Conservation (phyloP, 2,888 invertebrate species). For the Autographa gamma region DNA sequence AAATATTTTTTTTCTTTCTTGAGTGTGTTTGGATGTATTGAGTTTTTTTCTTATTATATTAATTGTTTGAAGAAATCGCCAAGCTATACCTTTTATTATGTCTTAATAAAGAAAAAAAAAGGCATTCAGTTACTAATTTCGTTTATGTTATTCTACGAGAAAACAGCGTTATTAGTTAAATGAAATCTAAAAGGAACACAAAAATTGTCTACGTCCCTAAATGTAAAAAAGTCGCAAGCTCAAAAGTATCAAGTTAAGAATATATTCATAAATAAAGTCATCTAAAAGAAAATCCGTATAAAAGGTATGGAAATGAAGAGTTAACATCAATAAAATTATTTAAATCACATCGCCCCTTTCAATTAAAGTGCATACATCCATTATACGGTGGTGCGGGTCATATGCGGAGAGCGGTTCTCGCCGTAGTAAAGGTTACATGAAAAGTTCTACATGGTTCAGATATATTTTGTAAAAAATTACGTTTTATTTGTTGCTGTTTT, state of each 20-base stretch:
- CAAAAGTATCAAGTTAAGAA: not conserved
- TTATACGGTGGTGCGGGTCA: constrained; percentile 54
- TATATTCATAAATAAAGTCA: constrained; percentile 13
- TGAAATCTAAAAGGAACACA: too few relatives aligned
- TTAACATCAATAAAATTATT: constrained; percentile 74
- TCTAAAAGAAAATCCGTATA: constrained; percentile 29
- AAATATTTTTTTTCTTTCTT: too few relatives aligned
- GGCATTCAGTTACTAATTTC: too few relatives aligned
- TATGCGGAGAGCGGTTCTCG: constrained; percentile 44
- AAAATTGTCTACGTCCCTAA: not conserved
- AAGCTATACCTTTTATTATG: too few relatives aligned
- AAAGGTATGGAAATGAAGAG: constrained; percentile 52
- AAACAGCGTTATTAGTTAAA: too few relatives aligned
- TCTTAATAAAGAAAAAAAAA: too few relatives aligned
- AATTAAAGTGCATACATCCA: constrained; percentile 76
- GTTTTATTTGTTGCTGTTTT: not conserved
- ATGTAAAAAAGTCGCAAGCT: not conserved
- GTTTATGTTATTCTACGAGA: too few relatives aligned
- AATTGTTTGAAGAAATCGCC: too few relatives aligned
- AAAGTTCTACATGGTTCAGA: not conserved
- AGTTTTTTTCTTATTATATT: too few relatives aligned
- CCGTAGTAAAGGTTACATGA: not conserved
- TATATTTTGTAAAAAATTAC: not conserved
- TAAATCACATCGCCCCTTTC: constrained; percentile 79
- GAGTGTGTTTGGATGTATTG: too few relatives aligned